Base-by-base conservation (phyloP, 2,888 invertebrate species). In the Ormyrus rosae region DNA sequence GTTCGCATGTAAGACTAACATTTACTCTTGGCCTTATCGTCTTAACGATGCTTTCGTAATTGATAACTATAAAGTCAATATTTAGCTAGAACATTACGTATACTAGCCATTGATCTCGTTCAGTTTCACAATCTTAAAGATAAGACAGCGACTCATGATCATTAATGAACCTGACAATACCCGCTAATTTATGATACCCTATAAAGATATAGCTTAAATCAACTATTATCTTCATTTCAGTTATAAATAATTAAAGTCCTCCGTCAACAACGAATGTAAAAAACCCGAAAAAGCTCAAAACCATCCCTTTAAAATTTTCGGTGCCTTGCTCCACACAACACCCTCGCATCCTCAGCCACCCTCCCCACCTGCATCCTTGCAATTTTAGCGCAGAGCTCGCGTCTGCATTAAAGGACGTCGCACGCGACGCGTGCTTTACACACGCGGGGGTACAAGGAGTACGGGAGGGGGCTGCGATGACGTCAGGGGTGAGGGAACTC, bases 401-500 rank as follows among this genome's bases (percentile, higher is more conserved):
- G 11, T 10, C 19, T 8, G n/a, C 7, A 1, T 8, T 11, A 58
- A 46, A 58, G 56, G 56, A 46, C 45, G 34, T 45, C 9, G 13
- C 19, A 10, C 34, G 19, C 9, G 55, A 34, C 5, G 1, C 1
- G 19, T 10, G 45, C 45, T 51, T 67, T 55, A 68, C 34, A 4
- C 34, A 7, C 4, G 8, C 58, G 6, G n/a, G 9, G 53, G 2
- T 19, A 19, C 19, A 2, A 19, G 19, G 19, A 1, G 19, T 1
- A 2, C 2, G 9, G 11, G 6, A 55, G 51, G 10, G 50, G 19
- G 9, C 60, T 46, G 9, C 64, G 73, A 55, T 73, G 55, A 73
- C 73, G 73, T 68, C 56, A 60, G 70, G 58, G 78, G 53, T 71
- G 64, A 71, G 78, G 58, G 71, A 71, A 67, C 67, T 67, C 46